These are phyloP conservation scores for Heliconius himera DNA, from an alignment of 1,140 invertebrate genomes.

Conservation along the genomic window DNA sequence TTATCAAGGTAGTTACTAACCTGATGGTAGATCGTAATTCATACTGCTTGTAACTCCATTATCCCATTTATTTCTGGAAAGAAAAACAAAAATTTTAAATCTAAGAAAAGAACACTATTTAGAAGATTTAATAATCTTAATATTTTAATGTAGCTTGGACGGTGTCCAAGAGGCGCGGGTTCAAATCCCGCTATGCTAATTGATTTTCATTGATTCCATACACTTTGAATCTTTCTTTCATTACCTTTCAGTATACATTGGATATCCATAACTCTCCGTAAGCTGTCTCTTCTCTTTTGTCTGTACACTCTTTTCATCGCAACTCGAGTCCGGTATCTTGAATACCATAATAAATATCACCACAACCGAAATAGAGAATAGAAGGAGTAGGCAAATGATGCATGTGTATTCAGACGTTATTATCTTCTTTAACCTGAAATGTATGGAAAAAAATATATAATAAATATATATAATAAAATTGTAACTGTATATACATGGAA, in stretches of 20 bases:
- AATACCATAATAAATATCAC: slow-evolving; percentile 53
- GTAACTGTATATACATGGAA: no score
- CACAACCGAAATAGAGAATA: slow-evolving; percentile 51
- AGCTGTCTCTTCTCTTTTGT: slow-evolving; percentile 47
- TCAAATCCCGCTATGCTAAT: no score
- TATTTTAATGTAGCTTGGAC: no score
- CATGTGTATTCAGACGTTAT: slow-evolving; percentile 56
- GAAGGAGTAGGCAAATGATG: slow-evolving; percentile 45
- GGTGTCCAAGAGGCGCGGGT: no score
- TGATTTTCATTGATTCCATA: no score
- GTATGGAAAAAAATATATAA: neutral
- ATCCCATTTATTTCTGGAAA: slow-evolving; percentile 27
- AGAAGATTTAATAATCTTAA: no score
- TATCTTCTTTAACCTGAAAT: slow-evolving; percentile 58
- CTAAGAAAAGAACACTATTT: neutral
- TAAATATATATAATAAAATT: neutral
- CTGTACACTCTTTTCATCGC: slow-evolving; percentile 16
- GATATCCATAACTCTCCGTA: slow-evolving; percentile 23
- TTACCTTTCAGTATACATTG: slow-evolving; percentile 28
- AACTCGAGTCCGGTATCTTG: slow-evolving; percentile 24
- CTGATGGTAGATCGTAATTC: neutral
- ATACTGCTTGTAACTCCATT: neutral
- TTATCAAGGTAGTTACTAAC: neutral
- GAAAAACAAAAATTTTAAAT: neutral
- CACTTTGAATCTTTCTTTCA: neutral